Percentiles rank a stretch among this genome's conserved stretches.
phyloP scores from a whole-genome alignment of 2,888 invertebrate genomes.

The Cataglyphis rosenhaueri region DNA sequence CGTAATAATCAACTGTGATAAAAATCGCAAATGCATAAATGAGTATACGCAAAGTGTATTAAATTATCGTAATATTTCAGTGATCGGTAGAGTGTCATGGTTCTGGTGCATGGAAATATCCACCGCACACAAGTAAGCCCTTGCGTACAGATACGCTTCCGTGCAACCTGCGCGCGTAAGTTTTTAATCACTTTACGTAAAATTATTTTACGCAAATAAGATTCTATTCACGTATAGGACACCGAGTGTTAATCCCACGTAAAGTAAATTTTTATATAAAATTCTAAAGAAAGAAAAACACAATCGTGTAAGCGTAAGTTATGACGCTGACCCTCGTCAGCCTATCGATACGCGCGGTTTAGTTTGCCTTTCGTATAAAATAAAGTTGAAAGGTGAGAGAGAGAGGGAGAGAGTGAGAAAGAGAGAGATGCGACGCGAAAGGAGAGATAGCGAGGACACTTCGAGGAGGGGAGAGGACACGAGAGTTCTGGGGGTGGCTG shows the following conservation, averaged over 20 bases:
- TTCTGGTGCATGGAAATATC: conserved; percentile 29
- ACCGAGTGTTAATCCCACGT: neutral
- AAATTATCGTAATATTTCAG: conserved; percentile 27
- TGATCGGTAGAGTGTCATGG: conserved; percentile 29
- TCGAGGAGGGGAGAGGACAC: conserved; percentile 39
- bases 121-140: conserved; percentile 3
- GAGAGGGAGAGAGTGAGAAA: conserved; percentile 17
- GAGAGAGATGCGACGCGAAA: conserved; percentile 46
- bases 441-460: neutral
- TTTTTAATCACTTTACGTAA: neutral
- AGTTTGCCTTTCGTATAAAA: conserved; percentile 22
- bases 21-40: neutral
- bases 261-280: neutral
- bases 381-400: conserved; percentile 15
- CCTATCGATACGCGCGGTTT: neutral
- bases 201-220: neutral
- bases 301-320: neutral
- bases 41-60: neutral
- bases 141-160: neutral
- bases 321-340: neutral
- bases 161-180: conserved; percentile 28
- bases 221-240: neutral
- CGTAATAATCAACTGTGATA: neutral
- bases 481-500: conserved; percentile 74
- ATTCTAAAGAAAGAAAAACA: neutral